Base-by-base conservation (phyloP, 2,888 invertebrate genomes). In the Dasypolia templi region DNA sequence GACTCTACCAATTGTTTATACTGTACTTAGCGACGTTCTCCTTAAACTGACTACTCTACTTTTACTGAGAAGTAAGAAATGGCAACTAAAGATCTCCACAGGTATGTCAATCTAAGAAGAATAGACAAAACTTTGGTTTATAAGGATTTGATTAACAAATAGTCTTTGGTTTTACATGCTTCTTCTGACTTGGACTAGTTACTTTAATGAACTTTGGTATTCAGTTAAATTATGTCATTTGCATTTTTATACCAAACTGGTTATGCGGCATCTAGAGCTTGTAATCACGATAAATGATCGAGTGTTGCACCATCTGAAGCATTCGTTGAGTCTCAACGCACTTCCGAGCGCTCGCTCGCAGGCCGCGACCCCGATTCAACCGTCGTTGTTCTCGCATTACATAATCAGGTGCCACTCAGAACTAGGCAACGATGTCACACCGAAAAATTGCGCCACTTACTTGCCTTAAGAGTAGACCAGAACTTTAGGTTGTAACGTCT, bases 381-480 rank as follows among this genome's bases (percentile, higher is more conserved):
- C 86, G 90, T 89, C 90, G 95, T 95, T 95, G 93, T 95, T 95
- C 93, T 94, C 91, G 87, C 88, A 90, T 96, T 96, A 96, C 95
- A 96, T 96, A 96, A 96, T 91, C 92, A 89, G 91, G 92, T 94
- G 93, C 93, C 93, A 93, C 91, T 94, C 91, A 93, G 88, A 96
- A 95, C 95, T 96, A 96, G 96, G 96, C 95, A 96, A 96, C 93
- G 94, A 95, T 96, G 96, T 96, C 96, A 95, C 92, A 92, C 92
- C 93, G 92, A 95, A 95, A 94, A 93, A 93, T 96, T 96, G 94
- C 96, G 95, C 95, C 96, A 96, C 94, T 93, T 93, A 89, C 89
- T 66, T 86, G 85, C 88, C 76, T 87, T 84, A 77, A 77, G 76
- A 79, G 82, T 81, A 82, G 72, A 86, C 79, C 83, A 86, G 61